phyloP scores from a whole-genome alignment of 2,797 vertebrate genomes.

The Rhodeus uyekii region DNA sequence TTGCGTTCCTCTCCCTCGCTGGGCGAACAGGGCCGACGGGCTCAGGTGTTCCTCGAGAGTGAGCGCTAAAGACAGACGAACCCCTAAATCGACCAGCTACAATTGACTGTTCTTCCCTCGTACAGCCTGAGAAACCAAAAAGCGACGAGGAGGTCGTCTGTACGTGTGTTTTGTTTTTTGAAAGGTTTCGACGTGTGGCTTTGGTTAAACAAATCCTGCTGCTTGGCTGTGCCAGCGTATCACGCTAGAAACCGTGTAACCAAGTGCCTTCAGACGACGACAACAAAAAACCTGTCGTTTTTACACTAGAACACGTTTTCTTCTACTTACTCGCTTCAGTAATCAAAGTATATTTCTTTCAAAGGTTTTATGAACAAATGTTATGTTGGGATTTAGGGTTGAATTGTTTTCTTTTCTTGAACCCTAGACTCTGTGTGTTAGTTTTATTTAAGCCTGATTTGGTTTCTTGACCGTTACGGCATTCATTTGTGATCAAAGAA shows the following conservation, averaged over 20 bases:
- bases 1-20: background rate
- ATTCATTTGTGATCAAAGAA: conserved; percentile 70
- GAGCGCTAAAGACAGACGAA: conserved; percentile 11
- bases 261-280: conserved; percentile 79
- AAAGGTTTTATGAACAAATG: conserved; percentile 74
- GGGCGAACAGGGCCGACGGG: background rate
- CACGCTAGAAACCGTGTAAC: conserved; percentile 73
- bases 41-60: conserved; percentile 5
- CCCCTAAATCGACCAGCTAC: background rate
- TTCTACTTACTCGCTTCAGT: conserved; percentile 65
- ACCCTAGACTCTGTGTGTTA: conserved; percentile 79
- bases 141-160: conserved; percentile 67
- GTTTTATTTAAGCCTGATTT: conserved; percentile 88
- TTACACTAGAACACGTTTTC: conserved; percentile 61
- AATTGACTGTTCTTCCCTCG: background rate
- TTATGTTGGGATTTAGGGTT: conserved; percentile 80
- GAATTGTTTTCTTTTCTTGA: conserved; percentile 61
- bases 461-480: conserved; percentile 70
- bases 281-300: conserved; percentile 63
- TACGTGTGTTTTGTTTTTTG: background rate
- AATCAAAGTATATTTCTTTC: conserved; percentile 72
- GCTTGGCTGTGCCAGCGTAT: conserved; percentile 84
- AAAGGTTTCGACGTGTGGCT: conserved; percentile 25
- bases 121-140: conserved; percentile 84
- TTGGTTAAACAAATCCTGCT: conserved; percentile 63